A percentile compares a stretch with the other conserved stretches of the same genome.
phyloP scores from a whole-genome alignment of 2,113 vertebrate genomes.

The Dasyurus viverrinus region DNA sequence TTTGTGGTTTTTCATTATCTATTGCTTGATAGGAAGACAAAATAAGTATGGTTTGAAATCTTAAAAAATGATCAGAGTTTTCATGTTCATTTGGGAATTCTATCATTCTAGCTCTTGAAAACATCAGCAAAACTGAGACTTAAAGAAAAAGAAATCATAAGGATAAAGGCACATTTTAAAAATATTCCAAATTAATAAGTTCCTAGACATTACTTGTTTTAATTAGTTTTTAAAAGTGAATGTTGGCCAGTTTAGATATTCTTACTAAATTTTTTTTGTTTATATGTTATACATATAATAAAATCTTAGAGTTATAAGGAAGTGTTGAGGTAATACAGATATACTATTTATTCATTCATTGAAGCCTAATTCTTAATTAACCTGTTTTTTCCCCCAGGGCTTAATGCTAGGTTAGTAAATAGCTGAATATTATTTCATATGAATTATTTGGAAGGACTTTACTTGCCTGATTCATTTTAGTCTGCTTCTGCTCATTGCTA shows the following conservation, averaged over 20 bases:
- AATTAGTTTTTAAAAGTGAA: neutral
- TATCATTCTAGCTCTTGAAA: neutral
- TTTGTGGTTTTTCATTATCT: neutral
- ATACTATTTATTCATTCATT: neutral
- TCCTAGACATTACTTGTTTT: neutral
- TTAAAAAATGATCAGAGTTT: neutral
- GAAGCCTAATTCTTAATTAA: neutral
- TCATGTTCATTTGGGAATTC: neutral
- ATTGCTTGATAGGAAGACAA: neutral
- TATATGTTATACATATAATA: too few relatives aligned
- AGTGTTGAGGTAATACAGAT: neutral
- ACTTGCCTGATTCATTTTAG: neutral
- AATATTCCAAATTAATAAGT: neutral
- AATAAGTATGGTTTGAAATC: neutral
- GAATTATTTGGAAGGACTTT: neutral
- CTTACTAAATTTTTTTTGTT: neutral
- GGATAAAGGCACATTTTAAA: neutral
- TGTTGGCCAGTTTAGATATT: neutral
- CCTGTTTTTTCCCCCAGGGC: neutral
- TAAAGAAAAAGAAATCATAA: neutral
- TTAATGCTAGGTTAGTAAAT: neutral
- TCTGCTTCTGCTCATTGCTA: neutral
- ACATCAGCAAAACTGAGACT: neutral
- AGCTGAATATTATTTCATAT: neutral
- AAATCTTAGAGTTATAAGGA: neutral